These are phyloP conservation scores for Drosophila birchii DNA, from an alignment of 2,888 invertebrate species.

Conservation along the genomic window DNA sequence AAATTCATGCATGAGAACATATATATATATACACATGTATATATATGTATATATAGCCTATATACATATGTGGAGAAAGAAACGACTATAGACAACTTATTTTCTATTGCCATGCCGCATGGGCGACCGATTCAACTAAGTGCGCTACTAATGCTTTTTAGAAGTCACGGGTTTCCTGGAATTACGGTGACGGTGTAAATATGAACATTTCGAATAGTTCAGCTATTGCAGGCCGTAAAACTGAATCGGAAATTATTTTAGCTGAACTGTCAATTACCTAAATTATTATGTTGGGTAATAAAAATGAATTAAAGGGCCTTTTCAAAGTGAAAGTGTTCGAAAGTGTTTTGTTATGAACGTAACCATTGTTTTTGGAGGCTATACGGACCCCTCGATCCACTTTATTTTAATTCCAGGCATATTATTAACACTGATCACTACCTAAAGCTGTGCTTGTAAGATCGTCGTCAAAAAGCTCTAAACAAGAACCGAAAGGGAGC, in stretches of 20 bases:
- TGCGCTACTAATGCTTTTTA: neutral
- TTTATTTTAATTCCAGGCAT: no score
- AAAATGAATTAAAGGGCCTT: neutral
- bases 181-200: neutral
- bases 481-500: no score
- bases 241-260: neutral
- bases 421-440: no score
- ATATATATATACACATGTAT: neutral
- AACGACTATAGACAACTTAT: no score
- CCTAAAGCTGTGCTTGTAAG: no score
- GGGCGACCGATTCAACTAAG: neutral
- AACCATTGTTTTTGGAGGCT: no score
- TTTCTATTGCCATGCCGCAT: neutral
- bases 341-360: neutral
- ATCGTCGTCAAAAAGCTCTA: no score
- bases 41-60: neutral
- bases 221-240: neutral
- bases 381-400: no score
- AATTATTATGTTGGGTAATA: neutral
- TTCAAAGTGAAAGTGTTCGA: neutral
- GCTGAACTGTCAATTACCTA: neutral
- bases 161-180: neutral
- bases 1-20: conserved; percentile 26
- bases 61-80: neutral
- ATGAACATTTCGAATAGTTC: neutral